Base-by-base conservation (phyloP, 2,888 invertebrate genomes). In the Aplocera efformata region DNA sequence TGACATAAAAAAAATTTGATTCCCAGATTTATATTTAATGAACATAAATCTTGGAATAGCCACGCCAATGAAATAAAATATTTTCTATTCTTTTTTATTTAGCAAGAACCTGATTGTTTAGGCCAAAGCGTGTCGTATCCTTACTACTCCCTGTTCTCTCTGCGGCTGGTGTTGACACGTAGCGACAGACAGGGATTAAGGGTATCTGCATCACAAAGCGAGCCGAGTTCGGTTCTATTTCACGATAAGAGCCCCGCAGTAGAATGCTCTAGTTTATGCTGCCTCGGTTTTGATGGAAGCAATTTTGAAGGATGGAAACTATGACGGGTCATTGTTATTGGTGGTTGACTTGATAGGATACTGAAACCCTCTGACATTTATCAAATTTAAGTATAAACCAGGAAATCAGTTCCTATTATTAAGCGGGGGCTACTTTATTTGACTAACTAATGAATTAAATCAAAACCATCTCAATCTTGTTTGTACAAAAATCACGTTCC, bases 191-290 rank as follows among this genome's bases (percentile, higher is more conserved):
- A 79, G 64, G 81, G 85, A 82, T 85, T 82, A 85, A 68, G 77
- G 81, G 70, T 72, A 86, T 86, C 85, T 85, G 84, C 86, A 86
- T 86, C 80, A 86, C 85, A 86, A 86, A 84, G 83, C 82, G 64
- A 56, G 53, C 47, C 49, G 42, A 31, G 22, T 27, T 26, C 43
- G 36, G 33, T 23, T 26, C 42, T 37, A 35, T 29, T 28, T 10
- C 24, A 24, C 43, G 31, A 39, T 44, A 35, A 33, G 30, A 33
- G 43, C 26, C 29, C 10, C 13, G n/a, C 21, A 17, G n/a, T 7
- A 10, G 27, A 38, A 32, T 32, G 10, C 20, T 27, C 34, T 24
- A 30, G 22, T n/a, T 17, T 5, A 17, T 17, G 13, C 13, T 17
- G 5, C 3, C 13, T 17, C 13, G 13, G 13, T 17, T 17, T 17